These are phyloP conservation scores for Apodemia duryi DNA, from an alignment of 2,888 invertebrate genomes.

Conservation along the genomic window DNA sequence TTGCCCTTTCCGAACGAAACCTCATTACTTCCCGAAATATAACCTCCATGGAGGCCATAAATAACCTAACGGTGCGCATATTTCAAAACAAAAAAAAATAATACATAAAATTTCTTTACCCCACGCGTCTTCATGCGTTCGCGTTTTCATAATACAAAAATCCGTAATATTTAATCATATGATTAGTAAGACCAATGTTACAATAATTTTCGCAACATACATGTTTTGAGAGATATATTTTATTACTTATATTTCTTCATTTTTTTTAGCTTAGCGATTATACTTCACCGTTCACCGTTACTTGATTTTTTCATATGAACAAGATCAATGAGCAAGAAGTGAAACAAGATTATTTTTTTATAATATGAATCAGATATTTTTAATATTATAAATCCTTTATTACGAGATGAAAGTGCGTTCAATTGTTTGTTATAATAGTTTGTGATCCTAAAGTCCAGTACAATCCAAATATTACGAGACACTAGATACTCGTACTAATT, in stretches of 20 bases:
- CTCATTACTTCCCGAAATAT: constrained; percentile 78
- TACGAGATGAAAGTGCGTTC: too few species aligned
- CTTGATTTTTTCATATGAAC: neutral
- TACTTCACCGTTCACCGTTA: neutral
- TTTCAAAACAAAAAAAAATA: constrained; percentile 78
- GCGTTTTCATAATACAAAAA: constrained; percentile 45
- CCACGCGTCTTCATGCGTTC: constrained; percentile 66
- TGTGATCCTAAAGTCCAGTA: too few species aligned
- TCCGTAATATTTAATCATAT: neutral
- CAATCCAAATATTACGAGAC: too few species aligned
- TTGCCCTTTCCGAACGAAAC: constrained; percentile 77
- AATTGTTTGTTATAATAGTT: too few species aligned
- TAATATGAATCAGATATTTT: too few species aligned
- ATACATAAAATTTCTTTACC: constrained; percentile 75
- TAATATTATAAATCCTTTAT: too few species aligned
- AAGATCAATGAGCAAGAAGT: neutral
- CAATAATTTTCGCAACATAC: neutral
- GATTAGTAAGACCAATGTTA: constrained; percentile 1
- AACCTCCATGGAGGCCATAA: constrained; percentile 77
- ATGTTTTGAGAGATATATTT: neutral
- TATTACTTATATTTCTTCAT: neutral
- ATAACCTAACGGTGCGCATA: constrained; percentile 77
- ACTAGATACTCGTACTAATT: too few species aligned
- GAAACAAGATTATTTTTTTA: neutral
- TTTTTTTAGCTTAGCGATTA: neutral